A percentile compares a stretch with the other conserved stretches of the same genome.
phyloP scores from a whole-genome alignment of 1,140 invertebrate genomes.

The Microplitis demolitor region DNA sequence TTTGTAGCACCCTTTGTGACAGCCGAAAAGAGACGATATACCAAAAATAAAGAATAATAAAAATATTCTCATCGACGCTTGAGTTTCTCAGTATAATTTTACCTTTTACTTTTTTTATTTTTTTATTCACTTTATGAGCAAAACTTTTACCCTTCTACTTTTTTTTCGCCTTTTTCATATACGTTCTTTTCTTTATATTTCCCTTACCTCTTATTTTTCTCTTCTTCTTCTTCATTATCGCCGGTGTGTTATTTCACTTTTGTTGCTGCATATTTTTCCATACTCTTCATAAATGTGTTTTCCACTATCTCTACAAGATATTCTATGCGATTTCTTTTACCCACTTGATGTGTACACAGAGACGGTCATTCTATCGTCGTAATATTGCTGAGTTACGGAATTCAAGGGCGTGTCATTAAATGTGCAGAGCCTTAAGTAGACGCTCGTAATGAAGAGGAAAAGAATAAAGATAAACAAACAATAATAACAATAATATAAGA shows the following conservation, averaged over 20 bases:
- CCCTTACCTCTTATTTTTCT: neutral
- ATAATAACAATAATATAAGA: neutral
- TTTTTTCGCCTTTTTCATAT: conserved; percentile 25
- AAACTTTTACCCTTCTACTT: conserved; percentile 50
- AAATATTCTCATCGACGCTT: conserved; percentile 38
- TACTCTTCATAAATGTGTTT: neutral
- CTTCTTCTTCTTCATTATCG: neutral
- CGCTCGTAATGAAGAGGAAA: neutral
- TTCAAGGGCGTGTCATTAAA: conserved; percentile 39
- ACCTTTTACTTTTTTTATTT: conserved; percentile 52
- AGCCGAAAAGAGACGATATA: neutral
- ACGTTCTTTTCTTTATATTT: conserved; percentile 27
- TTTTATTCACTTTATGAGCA: conserved; percentile 56
- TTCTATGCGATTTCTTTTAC: conserved; percentile 25
- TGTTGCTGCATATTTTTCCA: neutral
- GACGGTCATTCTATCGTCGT: conserved; percentile 36
- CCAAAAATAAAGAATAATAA: neutral
- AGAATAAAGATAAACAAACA: neutral
- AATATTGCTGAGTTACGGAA: conserved; percentile 51
- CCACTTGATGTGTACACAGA: conserved; percentile 17
- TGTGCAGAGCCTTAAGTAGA: conserved; percentile 1
- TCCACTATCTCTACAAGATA: neutral
- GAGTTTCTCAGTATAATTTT: conserved; percentile 59
- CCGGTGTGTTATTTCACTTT: neutral
- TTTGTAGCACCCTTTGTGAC: too few relatives aligned